These are phyloP conservation scores for Trematomus loennbergii DNA, from an alignment of 2,113 vertebrate species.

Conservation along the genomic window DNA sequence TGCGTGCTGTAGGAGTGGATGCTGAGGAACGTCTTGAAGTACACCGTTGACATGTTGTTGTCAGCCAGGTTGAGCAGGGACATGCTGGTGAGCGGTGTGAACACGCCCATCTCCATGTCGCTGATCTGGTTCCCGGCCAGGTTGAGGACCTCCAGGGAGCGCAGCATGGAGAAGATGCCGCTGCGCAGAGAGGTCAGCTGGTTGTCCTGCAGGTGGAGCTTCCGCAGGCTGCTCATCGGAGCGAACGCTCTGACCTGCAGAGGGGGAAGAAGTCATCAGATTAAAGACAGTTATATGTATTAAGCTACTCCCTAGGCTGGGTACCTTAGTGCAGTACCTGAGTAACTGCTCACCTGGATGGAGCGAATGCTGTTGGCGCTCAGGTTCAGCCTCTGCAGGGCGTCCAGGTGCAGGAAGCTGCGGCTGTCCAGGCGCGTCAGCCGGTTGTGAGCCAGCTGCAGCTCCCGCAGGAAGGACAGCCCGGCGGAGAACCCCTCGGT, in stretches of 20 bases:
- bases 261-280: too few relatives aligned
- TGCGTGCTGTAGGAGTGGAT: conserved; percentile 85
- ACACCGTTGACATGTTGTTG: conserved; percentile 78
- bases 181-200: conserved; percentile 68
- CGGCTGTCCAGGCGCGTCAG: conserved; percentile 69
- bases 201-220: conserved; percentile 83
- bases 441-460: conserved; percentile 81
- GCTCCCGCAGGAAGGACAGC: conserved; percentile 77
- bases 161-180: conserved; percentile 85
- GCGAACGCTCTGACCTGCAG: conserved; percentile 70
- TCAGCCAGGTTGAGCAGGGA: conserved; percentile 79
- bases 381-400: conserved; percentile 82
- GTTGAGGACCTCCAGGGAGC: conserved; percentile 85
- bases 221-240: conserved; percentile 80
- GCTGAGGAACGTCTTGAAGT: conserved; percentile 85
- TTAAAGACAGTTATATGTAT: too few relatives aligned
- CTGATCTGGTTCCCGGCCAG: conserved; percentile 81
- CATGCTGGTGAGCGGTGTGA: conserved; percentile 83
- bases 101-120: conserved; percentile 66
- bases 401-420: conserved; percentile 82
- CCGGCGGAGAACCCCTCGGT: conserved; percentile 79
- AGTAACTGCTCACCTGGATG: conserved; percentile 58
- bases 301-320: too few relatives aligned
- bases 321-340: too few relatives aligned
- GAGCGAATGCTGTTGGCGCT: conserved; percentile 78